phyloP scores from a whole-genome alignment of 92 coral and sea anemone species.

The Heteractis magnifica region DNA sequence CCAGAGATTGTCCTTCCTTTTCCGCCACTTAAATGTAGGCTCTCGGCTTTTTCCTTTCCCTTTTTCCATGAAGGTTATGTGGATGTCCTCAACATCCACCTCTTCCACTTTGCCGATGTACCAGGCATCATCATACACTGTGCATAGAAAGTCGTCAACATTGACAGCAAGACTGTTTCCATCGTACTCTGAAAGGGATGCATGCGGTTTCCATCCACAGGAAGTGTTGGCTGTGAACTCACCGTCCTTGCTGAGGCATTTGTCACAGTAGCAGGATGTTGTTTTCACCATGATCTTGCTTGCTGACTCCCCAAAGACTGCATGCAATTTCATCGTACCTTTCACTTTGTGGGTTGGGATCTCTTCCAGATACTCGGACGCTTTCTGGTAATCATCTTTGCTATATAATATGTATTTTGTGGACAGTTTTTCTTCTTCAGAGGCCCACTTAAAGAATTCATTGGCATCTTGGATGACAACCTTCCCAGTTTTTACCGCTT shows the following conservation, averaged over 20 bases:
- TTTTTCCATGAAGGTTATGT: conserved; percentile 23
- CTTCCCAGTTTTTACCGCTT: conserved; percentile 46
- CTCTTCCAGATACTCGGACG: background rate
- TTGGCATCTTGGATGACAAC: conserved; percentile 43
- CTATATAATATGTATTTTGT: background rate
- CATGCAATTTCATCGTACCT: conserved; percentile 39
- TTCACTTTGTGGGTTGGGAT: background rate
- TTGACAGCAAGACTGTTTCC: background rate
- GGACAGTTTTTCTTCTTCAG: background rate
- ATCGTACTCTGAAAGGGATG: background rate
- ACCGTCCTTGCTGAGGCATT: conserved; percentile 31
- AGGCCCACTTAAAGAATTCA: conserved; percentile 12
- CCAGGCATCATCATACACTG: conserved; percentile 25
- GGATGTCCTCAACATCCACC: conserved; percentile 19
- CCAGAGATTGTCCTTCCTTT: conserved; percentile 37
- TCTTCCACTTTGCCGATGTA: conserved; percentile 30
- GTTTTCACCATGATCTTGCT: conserved; percentile 33
- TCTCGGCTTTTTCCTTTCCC: conserved; percentile 19
- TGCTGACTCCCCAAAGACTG: conserved; percentile 23
- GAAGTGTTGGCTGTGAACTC: conserved; percentile 3
- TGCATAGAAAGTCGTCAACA: conserved; percentile 1
- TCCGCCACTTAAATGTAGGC: conserved; percentile 29
- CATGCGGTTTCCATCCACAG: conserved; percentile 19
- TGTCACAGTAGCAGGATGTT: conserved; percentile 44
- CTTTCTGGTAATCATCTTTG: background rate